Percentiles rank a stretch among this genome's conserved stretches.
phyloP scores from a whole-genome alignment of 2,113 vertebrate species.

The Lanius collurio region DNA sequence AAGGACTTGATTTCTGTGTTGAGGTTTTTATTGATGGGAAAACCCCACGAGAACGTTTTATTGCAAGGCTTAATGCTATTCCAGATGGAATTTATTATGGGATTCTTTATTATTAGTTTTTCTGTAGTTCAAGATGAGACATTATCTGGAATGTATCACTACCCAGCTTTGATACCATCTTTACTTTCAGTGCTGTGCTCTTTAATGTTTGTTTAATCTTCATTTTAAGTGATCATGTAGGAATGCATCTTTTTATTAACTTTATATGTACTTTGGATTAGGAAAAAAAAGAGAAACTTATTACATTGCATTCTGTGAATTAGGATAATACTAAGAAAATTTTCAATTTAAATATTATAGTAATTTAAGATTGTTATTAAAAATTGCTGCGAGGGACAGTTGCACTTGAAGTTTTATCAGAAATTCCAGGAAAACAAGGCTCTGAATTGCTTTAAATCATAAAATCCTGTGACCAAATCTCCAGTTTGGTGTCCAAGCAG shows the following conservation, averaged over 20 bases:
- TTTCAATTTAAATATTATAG: conserved; percentile 18
- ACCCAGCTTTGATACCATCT: not conserved
- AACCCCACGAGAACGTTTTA: not conserved
- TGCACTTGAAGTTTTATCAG: not conserved
- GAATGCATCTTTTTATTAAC: not conserved
- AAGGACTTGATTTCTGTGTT: not conserved
- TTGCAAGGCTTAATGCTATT: not conserved
- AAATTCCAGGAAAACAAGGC: not conserved
- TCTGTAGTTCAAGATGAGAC: not conserved
- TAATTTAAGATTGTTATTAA: conserved; percentile 45
- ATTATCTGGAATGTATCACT: not conserved
- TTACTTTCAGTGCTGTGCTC: not conserved
- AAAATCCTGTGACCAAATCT: not conserved
- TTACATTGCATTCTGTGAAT: not conserved
- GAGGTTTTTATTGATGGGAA: not conserved
- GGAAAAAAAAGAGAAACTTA: not conserved
- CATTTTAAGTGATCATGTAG: not conserved
- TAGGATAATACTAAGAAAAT: not conserved
- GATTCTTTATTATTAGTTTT: not conserved
- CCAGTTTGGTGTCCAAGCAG: not conserved
- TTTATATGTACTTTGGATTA: not conserved
- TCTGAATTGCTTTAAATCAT: not conserved
- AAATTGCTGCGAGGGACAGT: not conserved
- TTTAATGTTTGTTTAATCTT: conserved; percentile 1
- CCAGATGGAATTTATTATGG: not conserved